These are phyloP conservation scores for Heloderma charlesbogerti DNA, from an alignment of 2,113 vertebrate genomes.

Conservation along the genomic window DNA sequence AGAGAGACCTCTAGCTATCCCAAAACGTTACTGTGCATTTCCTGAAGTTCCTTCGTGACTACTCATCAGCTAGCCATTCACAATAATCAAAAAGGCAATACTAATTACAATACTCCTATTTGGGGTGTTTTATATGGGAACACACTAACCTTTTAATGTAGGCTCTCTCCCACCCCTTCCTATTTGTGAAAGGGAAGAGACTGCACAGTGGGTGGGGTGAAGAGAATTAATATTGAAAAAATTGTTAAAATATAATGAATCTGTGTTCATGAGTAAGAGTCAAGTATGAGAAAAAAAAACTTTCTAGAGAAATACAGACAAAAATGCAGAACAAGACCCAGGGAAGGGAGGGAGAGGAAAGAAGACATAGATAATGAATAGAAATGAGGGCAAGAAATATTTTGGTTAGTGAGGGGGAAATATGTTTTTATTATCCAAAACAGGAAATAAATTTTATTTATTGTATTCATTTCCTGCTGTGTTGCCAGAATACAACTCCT, in stretches of 20 bases:
- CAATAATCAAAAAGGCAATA: background rate
- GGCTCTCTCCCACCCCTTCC: background rate
- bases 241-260: background rate
- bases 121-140: background rate
- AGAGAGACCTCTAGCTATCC: background rate
- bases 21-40: background rate
- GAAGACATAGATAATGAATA: conserved; percentile 22
- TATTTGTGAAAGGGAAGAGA: background rate
- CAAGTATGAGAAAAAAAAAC: background rate
- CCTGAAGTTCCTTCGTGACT: background rate
- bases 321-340: conserved; percentile 11
- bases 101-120: background rate
- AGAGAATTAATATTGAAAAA: background rate
- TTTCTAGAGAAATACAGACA: conserved; percentile 41
- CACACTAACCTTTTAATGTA: background rate
- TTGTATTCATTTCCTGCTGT: conserved; percentile 38
- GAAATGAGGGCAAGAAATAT: background rate
- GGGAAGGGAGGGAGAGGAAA: background rate
- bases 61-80: background rate
- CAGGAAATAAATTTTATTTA: conserved; percentile 47
- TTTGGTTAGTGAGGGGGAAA: conserved; percentile 5
- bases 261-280: too few species aligned
- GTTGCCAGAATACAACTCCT: conserved; percentile 37
- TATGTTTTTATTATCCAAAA: conserved; percentile 40
- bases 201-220: background rate